Percentiles rank a stretch among this genome's conserved stretches.
Evolutionary conservation across 2,113 vertebrate genomes (phyloP).

Genomic region (Hippopotamus amphibius): DNA sequence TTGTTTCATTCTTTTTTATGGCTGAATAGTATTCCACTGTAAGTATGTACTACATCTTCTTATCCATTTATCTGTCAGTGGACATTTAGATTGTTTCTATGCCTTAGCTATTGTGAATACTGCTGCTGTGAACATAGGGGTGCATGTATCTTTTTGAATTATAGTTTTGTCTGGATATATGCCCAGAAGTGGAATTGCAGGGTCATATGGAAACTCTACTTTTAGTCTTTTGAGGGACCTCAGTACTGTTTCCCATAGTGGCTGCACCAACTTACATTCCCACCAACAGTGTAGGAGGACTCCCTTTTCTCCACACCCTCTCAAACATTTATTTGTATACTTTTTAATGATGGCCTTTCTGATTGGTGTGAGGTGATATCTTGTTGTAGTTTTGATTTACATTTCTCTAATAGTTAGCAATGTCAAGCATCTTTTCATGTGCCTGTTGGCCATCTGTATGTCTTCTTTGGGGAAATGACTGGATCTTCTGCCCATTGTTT

Average conservation of each 20-base stretch:
- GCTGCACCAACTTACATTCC: background rate
- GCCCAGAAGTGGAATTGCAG: background rate
- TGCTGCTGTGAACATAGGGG: background rate
- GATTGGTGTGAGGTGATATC: background rate
- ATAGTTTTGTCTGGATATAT: background rate
- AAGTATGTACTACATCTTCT: background rate
- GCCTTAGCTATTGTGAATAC: background rate
- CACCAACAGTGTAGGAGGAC: background rate
- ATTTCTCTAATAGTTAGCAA: background rate
- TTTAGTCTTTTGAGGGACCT: background rate
- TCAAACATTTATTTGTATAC: background rate
- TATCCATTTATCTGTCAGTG: background rate
- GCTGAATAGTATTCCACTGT: background rate
- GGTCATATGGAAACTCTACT: background rate
- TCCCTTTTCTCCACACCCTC: background rate
- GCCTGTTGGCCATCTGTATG: background rate
- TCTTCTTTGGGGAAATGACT: background rate
- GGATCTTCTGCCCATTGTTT: no score
- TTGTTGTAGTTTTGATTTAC: background rate
- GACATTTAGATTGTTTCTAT: background rate
- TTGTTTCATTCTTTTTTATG: background rate
- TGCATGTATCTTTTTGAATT: background rate
- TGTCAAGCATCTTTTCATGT: background rate
- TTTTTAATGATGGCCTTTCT: background rate
- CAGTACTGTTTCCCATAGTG: background rate